These are phyloP conservation scores for Montipora foliosa DNA, from an alignment of 64 coral and sea anemone species.

Conservation along the genomic window DNA sequence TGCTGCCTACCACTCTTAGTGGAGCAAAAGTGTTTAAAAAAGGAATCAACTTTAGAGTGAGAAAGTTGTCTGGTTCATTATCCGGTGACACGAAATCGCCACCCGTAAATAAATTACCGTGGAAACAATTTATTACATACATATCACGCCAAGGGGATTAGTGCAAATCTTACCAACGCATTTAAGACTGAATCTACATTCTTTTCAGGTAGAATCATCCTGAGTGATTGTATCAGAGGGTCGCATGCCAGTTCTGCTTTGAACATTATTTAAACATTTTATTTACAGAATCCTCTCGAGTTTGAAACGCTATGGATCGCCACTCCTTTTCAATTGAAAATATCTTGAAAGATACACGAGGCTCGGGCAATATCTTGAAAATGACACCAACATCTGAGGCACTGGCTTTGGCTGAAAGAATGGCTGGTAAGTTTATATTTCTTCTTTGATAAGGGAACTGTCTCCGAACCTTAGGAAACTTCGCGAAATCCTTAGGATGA, in stretches of 20 bases:
- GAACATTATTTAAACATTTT: background rate
- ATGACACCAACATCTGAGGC: conserved; percentile 61
- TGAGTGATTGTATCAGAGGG: background rate
- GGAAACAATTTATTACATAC: background rate
- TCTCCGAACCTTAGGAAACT: background rate
- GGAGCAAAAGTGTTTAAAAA: background rate
- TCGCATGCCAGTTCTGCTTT: background rate
- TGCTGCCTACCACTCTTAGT: background rate
- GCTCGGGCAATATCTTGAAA: conserved; percentile 23
- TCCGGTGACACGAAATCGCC: background rate
- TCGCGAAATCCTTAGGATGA: background rate
- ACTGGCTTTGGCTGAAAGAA: conserved; percentile 56
- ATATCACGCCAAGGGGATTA: conserved; percentile 35
- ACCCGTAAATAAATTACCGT: background rate
- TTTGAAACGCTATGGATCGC: conserved; percentile 8
- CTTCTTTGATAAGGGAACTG: background rate
- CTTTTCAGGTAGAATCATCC: background rate
- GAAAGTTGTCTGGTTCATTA: background rate
- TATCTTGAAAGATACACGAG: conserved; percentile 62
- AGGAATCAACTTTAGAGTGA: background rate
- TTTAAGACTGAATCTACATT: conserved; percentile 17
- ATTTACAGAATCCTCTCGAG: background rate
- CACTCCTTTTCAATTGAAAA: conserved; percentile 68
- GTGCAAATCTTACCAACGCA: background rate
- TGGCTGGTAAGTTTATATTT: conserved; percentile 49